Base-by-base conservation (phyloP, 2,113 vertebrate genomes). In the Tylochromis polylepis region DNA sequence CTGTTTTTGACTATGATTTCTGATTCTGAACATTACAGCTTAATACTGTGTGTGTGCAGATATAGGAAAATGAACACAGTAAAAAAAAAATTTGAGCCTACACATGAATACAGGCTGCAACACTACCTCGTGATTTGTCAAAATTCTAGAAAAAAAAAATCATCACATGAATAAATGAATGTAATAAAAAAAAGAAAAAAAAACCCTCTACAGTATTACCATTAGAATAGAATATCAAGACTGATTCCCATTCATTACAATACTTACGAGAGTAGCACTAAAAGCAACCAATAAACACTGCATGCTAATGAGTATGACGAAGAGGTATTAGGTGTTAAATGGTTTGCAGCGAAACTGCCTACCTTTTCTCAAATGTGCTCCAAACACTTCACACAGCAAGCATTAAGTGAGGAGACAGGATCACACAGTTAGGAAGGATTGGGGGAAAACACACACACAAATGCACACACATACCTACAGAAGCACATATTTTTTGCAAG, bases 331-430 rank as follows among this genome's bases (percentile, higher is more conserved):
- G 51, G 77, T 86, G 92, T 92, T 88, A 92, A 90, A 82, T 85
- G 77, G 38, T 58, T 88, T 84, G 85, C 87, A 88, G 86, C 85
- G 38, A 83, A 85, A 87, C 92, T 93, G 93, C 96, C 96, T 97
- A 97, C 95, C 96, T 97, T 96, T 94, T 95, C 89, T 96, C 95
- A 96, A 97, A 96, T 96, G 95, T 94, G 88, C 93, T 96, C 96
- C 96, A 97, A 91, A 96, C 94, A 95, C 96, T 97, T 95, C 93
- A 96, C 93, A 96, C 91, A 96, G 95, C 94, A 93, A 95, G 95
- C 95, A 92, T 93, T 94, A 91, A 94, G 91, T 93, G 81, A 95
- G 92, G 84, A 96, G 95, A 96, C 94, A 95, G 91, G 93, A 95
- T 94, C 93, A 95, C 91, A 94, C 93, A 85, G 91, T 96, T 95